Conservation (phyloP, 2,888 invertebrate genomes). For the Platypus cylindrus region DNA sequence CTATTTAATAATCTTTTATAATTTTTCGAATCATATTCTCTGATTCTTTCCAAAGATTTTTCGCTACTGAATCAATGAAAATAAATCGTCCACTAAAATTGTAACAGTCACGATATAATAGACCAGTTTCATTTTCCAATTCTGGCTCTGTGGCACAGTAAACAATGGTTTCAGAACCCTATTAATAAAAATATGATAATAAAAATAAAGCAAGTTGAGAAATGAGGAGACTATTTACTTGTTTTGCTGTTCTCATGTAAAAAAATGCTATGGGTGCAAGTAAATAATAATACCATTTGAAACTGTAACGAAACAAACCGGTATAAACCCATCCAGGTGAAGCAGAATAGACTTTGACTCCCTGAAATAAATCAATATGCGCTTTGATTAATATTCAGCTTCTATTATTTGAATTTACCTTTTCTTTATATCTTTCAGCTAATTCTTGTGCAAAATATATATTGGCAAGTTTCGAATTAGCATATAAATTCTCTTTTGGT, state of each 20-base stretch:
- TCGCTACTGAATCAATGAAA: constrained; percentile 48
- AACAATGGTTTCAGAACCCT: constrained; percentile 71
- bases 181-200: constrained; percentile 23
- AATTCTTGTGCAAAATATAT: constrained; percentile 56
- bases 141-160: constrained; percentile 58
- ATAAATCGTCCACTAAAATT: constrained; percentile 47
- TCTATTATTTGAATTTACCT: constrained; percentile 46
- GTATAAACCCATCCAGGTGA: constrained; percentile 76
- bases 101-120: constrained; percentile 62
- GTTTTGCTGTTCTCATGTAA: constrained; percentile 58
- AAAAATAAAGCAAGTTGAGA: neutral
- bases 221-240: constrained; percentile 39
- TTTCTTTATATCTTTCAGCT: constrained; percentile 41
- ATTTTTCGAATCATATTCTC: constrained; percentile 20
- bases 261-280: constrained; percentile 56
- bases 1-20: constrained; percentile 3
- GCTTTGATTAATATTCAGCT: neutral
- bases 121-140: constrained; percentile 51
- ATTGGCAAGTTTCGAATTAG: constrained; percentile 68
- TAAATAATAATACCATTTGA: constrained; percentile 61
- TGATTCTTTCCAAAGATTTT: constrained; percentile 50
- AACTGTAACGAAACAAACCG: constrained; percentile 51
- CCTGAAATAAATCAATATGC: neutral
- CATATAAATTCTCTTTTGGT: constrained; percentile 45
- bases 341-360: constrained; percentile 38